A percentile compares a stretch with the other conserved stretches of the same genome.
These are phyloP conservation scores for Rhopalosiphum nymphaeae DNA, from an alignment of 2,888 invertebrate species.

Conservation along the genomic window DNA sequence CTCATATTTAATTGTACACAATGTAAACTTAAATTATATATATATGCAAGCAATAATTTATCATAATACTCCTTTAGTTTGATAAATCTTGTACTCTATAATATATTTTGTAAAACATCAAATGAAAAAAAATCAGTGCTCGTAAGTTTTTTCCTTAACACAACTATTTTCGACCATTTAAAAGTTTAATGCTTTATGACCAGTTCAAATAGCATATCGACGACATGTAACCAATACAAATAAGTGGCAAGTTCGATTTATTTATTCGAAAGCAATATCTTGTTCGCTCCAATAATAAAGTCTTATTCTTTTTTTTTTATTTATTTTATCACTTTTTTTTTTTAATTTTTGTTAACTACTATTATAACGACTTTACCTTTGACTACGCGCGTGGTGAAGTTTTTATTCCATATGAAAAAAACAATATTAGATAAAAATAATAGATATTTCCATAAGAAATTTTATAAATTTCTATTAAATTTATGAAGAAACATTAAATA, in stretches of 20 bases:
- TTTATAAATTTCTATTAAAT: no score
- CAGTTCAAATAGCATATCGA: not conserved
- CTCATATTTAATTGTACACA: not conserved
- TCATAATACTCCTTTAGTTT: not conserved
- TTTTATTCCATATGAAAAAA: no score
- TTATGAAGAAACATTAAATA: no score
- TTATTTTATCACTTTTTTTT: not conserved
- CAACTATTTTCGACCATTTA: not conserved
- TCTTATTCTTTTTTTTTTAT: not conserved
- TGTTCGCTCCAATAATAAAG: not conserved
- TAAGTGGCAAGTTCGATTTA: conserved; percentile 33
- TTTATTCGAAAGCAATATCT: not conserved
- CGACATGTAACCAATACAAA: not conserved
- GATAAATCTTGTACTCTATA: not conserved
- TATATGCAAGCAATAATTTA: not conserved
- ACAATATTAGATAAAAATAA: no score
- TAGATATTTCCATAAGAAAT: no score
- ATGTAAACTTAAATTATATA: not conserved
- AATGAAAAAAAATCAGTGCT: not conserved
- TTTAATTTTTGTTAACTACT: not conserved
- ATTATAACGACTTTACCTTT: not conserved
- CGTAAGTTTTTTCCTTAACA: not conserved
- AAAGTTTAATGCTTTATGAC: conserved; percentile 4
- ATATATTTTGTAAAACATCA: not conserved
- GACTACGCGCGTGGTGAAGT: not conserved